Evolutionary conservation across 2,113 vertebrate species (phyloP), one percentile per base, ranked within the genome.

Genomic region (Tylochromis polylepis): DNA sequence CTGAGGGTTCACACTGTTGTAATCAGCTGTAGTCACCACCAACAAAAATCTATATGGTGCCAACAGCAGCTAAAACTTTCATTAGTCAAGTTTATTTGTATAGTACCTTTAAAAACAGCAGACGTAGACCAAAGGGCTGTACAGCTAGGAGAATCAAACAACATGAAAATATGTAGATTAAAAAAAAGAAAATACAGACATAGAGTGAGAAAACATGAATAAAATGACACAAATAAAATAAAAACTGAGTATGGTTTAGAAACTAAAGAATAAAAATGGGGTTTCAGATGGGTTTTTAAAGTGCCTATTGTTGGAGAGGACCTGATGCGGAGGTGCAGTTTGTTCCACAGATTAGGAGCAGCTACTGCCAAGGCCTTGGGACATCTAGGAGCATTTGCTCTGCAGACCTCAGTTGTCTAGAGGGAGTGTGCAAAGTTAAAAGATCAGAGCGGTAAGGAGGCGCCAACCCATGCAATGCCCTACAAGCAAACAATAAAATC

Each of bases 11-110:
- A 60, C 34, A 46, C 56, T 75, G 83, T 67, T 77, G 58, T 83
- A 80, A 84, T 87, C 85, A 89, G 85, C 57, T 56, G 53, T 56
- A 82, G 89, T 83, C 29, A 84, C 5, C 41, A 81, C 83, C 53
- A 86, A 85, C 81, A 81, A 75, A 87, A 82, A 82, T 72, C 6
- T 65, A 75, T 12, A 58, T 43, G 79, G 53, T 72, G 87, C 85
- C 79, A 82, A 89, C 57, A 81, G 70, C 18, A 53, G 34, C 41
- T 41, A 83, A 5, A 87, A 77, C 34, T 89, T 9, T 38, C 77
- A 38, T 38, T 20, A 59, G 49, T 49, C 6, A 3, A 75, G 41
- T 75, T 46, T 75, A 75, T 46, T 75, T 75, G 24, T 75, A 15
- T 29, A 75, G 27, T 46, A 75, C 18, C 67, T 75, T 49, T 75